A percentile compares a stretch with the other conserved stretches of the same genome.
These are phyloP conservation scores for Rhopilema esculentum DNA, from an alignment of 30 jellyfish, hydroid and myxozoan species.

Conservation along the genomic window DNA sequence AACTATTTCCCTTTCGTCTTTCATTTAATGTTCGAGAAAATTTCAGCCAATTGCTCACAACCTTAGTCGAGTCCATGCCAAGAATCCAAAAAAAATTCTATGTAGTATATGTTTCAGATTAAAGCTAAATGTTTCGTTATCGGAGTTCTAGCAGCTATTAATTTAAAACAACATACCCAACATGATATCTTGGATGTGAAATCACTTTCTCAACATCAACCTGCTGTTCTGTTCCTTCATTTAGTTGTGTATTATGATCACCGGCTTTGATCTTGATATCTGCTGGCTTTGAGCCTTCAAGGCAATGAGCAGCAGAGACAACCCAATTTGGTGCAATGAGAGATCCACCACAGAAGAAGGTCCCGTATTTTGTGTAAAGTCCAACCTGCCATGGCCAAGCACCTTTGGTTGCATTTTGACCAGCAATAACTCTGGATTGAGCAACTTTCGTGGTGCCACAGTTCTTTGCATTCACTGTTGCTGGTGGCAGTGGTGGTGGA, in stretches of 20 bases:
- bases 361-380: slow-evolving; percentile 13
- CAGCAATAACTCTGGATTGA: slow-evolving; percentile 57
- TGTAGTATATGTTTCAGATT: too few relatives aligned
- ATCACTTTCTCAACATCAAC: slow-evolving; percentile 21
- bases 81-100: too few relatives aligned
- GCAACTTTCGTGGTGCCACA: slow-evolving; percentile 46
- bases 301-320: slow-evolving; percentile 63
- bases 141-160: too few relatives aligned
- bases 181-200: slow-evolving; percentile 18
- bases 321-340: slow-evolving; percentile 66
- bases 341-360: slow-evolving; percentile 50
- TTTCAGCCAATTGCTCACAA: too few relatives aligned
- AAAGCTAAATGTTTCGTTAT: too few relatives aligned
- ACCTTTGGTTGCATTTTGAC: slow-evolving; percentile 60
- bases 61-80: too few relatives aligned
- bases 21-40: too few relatives aligned
- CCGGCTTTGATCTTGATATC: slow-evolving; percentile 16
- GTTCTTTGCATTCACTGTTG: slow-evolving; percentile 24
- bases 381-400: slow-evolving; percentile 82
- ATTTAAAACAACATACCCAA: too few relatives aligned
- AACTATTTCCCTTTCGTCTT: too few relatives aligned
- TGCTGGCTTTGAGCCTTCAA: slow-evolving; percentile 4
- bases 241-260: slow-evolving; percentile 19
- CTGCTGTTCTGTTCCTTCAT: slow-evolving; percentile 51
- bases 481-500: slow-evolving; percentile 32